Evolutionary conservation across 2,797 vertebrate genomes (phyloP).

Genomic region (Sylvilagus floridanus): DNA sequence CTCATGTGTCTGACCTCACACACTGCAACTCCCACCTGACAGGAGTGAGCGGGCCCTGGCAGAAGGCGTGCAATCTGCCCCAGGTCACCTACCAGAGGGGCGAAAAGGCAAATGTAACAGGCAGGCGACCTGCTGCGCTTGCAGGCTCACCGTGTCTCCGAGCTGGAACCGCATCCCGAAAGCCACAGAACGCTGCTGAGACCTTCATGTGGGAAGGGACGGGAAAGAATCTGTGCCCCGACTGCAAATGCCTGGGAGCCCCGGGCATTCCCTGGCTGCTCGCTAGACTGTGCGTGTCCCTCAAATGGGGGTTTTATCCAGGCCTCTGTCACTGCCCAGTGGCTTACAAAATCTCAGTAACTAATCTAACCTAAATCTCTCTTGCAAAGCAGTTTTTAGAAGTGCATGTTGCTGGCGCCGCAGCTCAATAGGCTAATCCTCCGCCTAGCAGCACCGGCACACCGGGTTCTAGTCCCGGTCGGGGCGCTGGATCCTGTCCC

Average conservation of each 20-base stretch:
- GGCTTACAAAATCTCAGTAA: background rate
- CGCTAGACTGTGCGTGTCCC: background rate
- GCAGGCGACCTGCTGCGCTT: background rate
- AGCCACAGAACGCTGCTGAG: background rate
- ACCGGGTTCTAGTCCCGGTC: too few species aligned
- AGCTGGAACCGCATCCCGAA: constrained; percentile 26
- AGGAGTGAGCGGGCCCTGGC: background rate
- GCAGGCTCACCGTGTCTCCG: background rate
- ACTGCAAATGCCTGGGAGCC: background rate
- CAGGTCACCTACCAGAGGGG: background rate
- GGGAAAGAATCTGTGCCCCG: background rate
- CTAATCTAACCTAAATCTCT: background rate
- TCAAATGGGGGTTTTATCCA: background rate
- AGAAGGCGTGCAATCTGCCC: background rate
- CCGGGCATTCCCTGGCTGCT: background rate
- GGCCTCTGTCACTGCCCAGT: background rate
- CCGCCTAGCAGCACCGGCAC: too few species aligned
- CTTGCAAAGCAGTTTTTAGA: background rate
- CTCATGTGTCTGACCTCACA: background rate
- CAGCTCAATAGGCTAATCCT: too few species aligned
- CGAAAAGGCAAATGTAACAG: background rate
- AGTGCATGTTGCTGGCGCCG: background rate
- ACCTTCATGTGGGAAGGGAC: background rate
- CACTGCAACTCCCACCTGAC: background rate
- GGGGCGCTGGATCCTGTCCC: too few species aligned